Conservation (phyloP, 2,113 vertebrate species). For the Callionymus lyra region DNA sequence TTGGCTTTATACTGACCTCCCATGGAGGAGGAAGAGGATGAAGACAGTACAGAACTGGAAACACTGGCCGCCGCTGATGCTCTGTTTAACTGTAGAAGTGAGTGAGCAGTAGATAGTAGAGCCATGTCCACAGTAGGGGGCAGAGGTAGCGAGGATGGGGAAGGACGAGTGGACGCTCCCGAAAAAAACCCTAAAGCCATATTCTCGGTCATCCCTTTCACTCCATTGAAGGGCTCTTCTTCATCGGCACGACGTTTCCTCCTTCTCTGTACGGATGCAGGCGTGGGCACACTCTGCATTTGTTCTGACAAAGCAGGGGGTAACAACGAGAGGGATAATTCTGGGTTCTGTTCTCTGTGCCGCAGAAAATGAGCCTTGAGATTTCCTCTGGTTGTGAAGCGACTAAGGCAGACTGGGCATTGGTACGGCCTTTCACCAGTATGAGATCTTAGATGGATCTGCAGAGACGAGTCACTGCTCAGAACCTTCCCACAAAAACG, state of each 20-base stretch:
- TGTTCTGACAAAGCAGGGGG: conserved; percentile 68
- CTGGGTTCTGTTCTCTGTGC: conserved; percentile 84
- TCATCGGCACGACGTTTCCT: conserved; percentile 66
- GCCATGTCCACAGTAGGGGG: conserved; percentile 72
- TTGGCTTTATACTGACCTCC: conserved; percentile 63
- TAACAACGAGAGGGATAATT: conserved; percentile 83
- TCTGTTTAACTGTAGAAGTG: conserved; percentile 67
- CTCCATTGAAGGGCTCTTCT: conserved; percentile 58
- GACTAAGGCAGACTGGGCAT: conserved; percentile 85
- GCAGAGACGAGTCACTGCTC: conserved; percentile 87
- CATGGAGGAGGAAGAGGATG: conserved; percentile 61
- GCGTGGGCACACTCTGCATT: conserved; percentile 48
- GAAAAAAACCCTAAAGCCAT: conserved; percentile 64
- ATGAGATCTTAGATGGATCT: conserved; percentile 87
- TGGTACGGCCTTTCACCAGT: conserved; percentile 88
- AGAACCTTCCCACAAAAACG: conserved; percentile 85
- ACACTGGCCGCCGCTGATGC: conserved; percentile 56
- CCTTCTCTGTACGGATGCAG: conserved; percentile 56
- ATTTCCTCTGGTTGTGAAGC: conserved; percentile 88
- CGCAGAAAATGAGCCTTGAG: conserved; percentile 89
- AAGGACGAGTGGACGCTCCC: conserved; percentile 47
- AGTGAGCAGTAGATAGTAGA: conserved; percentile 70
- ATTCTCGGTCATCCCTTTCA: conserved; percentile 64
- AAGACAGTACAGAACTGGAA: conserved; percentile 46
- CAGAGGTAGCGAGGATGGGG: conserved; percentile 65